Evolutionary conservation across 2,113 vertebrate species (phyloP).

Genomic region (Alosa alosa): DNA sequence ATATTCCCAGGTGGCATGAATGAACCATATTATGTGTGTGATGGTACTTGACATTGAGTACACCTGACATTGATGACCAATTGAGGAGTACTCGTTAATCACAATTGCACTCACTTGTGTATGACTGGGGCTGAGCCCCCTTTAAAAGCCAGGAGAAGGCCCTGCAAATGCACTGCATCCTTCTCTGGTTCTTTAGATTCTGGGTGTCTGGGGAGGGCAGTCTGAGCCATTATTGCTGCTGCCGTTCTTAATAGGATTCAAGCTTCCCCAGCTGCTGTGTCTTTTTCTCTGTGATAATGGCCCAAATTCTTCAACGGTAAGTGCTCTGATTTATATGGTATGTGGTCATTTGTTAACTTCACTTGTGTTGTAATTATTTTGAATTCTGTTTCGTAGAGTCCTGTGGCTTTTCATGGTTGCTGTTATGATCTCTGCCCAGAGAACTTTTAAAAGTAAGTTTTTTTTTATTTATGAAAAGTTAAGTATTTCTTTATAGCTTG

Average conservation of each 20-base stretch:
- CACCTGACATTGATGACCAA: background rate
- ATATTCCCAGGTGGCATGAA: no score
- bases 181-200: background rate
- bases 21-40: no score
- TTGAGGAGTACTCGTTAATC: background rate
- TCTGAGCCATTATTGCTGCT: background rate
- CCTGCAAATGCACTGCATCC: background rate
- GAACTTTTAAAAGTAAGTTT: slow-evolving; percentile 56
- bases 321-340: background rate
- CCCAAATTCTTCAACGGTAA: background rate
- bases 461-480: background rate
- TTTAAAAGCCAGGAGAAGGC: background rate
- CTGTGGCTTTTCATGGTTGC: slow-evolving; percentile 57
- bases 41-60: no score
- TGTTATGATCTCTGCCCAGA: slow-evolving; percentile 46
- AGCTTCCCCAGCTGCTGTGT: background rate
- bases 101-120: background rate
- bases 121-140: background rate
- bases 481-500: no score
- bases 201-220: background rate
- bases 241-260: background rate
- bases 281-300: background rate
- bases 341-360: background rate
- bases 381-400: slow-evolving; percentile 41
- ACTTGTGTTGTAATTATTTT: background rate